Evolutionary conservation across 1,140 invertebrate species (phyloP).

Genomic region (Drosophila littoralis): DNA sequence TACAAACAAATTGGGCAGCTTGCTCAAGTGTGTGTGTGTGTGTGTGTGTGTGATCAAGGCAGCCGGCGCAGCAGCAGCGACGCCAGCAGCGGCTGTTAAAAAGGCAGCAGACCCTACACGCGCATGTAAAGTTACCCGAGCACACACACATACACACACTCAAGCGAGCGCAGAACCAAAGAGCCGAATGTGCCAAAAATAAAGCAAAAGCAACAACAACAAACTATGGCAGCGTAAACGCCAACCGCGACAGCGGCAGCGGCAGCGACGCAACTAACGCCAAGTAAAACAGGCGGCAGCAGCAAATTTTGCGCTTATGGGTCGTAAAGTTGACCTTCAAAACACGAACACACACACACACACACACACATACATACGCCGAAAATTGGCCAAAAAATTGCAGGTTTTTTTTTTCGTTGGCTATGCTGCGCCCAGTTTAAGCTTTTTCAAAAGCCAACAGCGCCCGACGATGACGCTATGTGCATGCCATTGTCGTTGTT

Average conservation of each 20-base stretch:
- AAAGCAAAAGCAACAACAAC: conserved; percentile 66
- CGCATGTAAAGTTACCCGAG: conserved; percentile 77
- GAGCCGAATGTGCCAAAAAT: conserved; percentile 76
- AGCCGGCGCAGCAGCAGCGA: conserved; percentile 55
- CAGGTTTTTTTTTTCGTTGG: conserved; percentile 68
- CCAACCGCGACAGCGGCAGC: conserved; percentile 28
- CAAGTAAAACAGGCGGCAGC: conserved; percentile 71
- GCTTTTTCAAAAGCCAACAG: conserved; percentile 38
- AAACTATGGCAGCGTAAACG: conserved; percentile 29
- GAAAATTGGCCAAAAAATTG: conserved; percentile 81
- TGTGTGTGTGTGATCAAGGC: conserved; percentile 68
- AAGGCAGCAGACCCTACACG: conserved; percentile 79
- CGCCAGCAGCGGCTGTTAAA: conserved; percentile 69
- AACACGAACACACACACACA: conserved; percentile 57
- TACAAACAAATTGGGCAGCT: conserved; percentile 80
- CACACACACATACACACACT: conserved; percentile 36
- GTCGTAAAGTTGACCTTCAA: conserved; percentile 85
- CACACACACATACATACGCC: conserved; percentile 39
- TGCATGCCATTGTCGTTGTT: conserved; percentile 62
- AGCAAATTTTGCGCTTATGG: conserved; percentile 81
- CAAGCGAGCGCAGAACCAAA: conserved; percentile 43
- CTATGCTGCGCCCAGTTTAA: conserved; percentile 81
- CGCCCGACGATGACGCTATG: conserved; percentile 73
- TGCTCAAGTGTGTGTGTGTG: conserved; percentile 37
- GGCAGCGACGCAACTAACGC: conserved; percentile 75